Conservation (phyloP, 2,888 invertebrate genomes). For the Caenorhabditis sulstoni region DNA sequence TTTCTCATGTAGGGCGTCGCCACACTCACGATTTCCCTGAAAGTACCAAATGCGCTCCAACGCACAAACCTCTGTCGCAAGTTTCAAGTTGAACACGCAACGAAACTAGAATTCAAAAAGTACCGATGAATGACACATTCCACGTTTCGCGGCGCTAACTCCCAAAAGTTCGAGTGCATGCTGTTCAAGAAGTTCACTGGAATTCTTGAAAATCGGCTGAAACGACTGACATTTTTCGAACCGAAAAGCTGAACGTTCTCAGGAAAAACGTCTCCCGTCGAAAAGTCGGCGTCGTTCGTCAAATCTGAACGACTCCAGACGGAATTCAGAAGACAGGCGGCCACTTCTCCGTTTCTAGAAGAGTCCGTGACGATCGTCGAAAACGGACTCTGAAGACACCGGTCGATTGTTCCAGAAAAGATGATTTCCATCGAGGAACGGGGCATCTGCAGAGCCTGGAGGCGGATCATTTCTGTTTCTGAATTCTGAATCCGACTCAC, state of each 20-base stretch:
- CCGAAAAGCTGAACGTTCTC: slow-evolving; percentile 27
- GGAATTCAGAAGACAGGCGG: slow-evolving; percentile 7
- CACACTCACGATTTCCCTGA: slow-evolving; percentile 42
- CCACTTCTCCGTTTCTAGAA: slow-evolving; percentile 1
- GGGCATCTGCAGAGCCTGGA: slow-evolving; percentile 24
- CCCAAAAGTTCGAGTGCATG: slow-evolving; percentile 30
- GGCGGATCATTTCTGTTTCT: neutral
- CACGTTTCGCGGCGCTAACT: slow-evolving; percentile 17
- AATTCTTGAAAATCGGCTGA: neutral
- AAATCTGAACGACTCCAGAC: slow-evolving; percentile 26
- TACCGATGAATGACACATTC: slow-evolving; percentile 29
- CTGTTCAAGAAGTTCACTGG: slow-evolving; percentile 29
- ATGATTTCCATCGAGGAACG: neutral
- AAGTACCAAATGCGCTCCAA: neutral
- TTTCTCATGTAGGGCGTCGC: slow-evolving; percentile 11
- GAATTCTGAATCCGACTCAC: neutral
- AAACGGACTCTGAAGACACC: slow-evolving; percentile 28
- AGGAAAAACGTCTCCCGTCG: neutral
- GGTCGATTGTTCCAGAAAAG: slow-evolving; percentile 15
- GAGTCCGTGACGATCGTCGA: slow-evolving; percentile 20
- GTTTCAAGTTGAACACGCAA: too few relatives aligned
- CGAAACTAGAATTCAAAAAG: too few relatives aligned
- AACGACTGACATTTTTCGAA: neutral
- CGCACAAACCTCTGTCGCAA: too few relatives aligned
- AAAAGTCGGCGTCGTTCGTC: slow-evolving; percentile 15